Conservation (phyloP, 2,797 vertebrate species). For the Neosilurus mollespiculum region DNA sequence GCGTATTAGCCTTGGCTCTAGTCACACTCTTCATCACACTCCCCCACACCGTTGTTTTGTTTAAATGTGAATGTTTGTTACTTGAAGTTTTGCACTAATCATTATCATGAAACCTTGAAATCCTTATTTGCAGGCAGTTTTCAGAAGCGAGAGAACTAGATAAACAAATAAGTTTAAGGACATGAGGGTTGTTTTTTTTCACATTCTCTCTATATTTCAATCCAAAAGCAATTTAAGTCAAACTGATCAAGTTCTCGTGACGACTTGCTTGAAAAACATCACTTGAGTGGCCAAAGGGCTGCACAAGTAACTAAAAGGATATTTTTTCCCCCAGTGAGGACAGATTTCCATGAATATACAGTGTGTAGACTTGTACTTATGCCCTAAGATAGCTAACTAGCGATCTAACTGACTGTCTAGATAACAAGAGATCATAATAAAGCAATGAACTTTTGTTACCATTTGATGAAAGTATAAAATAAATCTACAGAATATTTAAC, state of each 20-base stretch:
- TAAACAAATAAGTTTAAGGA: not conserved
- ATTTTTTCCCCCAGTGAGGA: not conserved
- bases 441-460: not conserved
- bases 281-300: not conserved
- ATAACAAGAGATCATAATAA: not conserved
- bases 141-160: not conserved
- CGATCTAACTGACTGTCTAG: not conserved
- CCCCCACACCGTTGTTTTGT: constrained; percentile 6
- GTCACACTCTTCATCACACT: not conserved
- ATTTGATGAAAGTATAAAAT: not conserved
- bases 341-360: not conserved
- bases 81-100: not conserved
- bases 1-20: constrained; percentile 13
- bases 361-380: too few relatives aligned
- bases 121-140: constrained; percentile 6
- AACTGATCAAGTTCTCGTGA: not conserved
- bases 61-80: not conserved
- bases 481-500: not conserved
- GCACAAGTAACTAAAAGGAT: not conserved
- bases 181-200: not conserved
- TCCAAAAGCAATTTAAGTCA: not conserved
- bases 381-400: too few relatives aligned
- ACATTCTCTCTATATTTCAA: not conserved
- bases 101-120: constrained; percentile 19
- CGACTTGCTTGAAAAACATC: not conserved